Percentiles rank a stretch among this genome's conserved stretches.
These are phyloP conservation scores for Mycetomoellerius zeteki DNA, from an alignment of 1,140 invertebrate species.

Conservation along the genomic window DNA sequence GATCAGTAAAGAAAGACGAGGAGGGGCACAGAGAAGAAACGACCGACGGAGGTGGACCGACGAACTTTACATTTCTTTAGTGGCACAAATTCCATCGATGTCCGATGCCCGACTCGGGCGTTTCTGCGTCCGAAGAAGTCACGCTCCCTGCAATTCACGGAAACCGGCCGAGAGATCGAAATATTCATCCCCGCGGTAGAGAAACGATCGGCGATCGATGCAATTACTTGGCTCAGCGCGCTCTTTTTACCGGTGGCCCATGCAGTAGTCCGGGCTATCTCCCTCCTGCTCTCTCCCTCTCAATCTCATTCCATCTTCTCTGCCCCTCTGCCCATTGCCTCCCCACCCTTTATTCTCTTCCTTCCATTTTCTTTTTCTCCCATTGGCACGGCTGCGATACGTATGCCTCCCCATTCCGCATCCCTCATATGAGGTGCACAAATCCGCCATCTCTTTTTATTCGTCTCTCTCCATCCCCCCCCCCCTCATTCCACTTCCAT, in stretches of 20 bases:
- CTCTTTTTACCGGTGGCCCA: conserved; percentile 72
- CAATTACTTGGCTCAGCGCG: conserved; percentile 69
- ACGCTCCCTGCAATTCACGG: conserved; percentile 73
- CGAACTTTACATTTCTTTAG: conserved; percentile 35
- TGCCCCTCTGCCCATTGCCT: not conserved
- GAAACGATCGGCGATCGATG: conserved; percentile 71
- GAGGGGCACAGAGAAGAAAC: not conserved
- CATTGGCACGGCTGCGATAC: conserved; percentile 61
- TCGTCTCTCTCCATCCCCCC: not conserved
- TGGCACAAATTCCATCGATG: conserved; percentile 62
- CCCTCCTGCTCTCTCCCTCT: conserved; percentile 8
- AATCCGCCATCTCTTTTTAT: conserved; percentile 17
- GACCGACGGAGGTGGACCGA: not conserved
- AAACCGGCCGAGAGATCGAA: conserved; percentile 76
- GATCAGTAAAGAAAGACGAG: not conserved
- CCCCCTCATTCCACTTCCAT: not conserved
- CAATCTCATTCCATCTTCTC: conserved; percentile 34
- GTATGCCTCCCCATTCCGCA: conserved; percentile 45
- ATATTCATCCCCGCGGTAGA: conserved; percentile 80
- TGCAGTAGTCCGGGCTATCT: conserved; percentile 65
- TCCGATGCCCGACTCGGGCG: not conserved
- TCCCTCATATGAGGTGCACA: conserved; percentile 34
- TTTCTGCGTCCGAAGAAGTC: conserved; percentile 62
- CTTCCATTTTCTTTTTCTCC: conserved; percentile 56
- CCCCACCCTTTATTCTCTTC: conserved; percentile 36